Evolutionary conservation across 2,888 invertebrate species (phyloP), one percentile per base, ranked within the genome.

Genomic region (Erpobdella octoculata): DNA sequence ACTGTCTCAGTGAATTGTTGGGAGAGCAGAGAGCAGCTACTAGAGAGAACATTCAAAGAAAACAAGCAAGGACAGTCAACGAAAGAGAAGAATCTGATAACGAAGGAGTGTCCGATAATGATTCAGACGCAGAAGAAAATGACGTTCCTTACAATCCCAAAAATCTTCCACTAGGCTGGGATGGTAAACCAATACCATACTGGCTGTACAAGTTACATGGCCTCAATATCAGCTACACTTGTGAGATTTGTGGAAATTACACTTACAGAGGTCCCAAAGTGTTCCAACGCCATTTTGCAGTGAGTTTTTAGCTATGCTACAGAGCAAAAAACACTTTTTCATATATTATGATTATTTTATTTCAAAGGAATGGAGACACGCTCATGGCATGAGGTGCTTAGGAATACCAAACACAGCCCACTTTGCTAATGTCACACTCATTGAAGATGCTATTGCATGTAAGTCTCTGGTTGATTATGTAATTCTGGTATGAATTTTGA

Each of bases 401-500:
- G 97, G 97, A 6, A 98, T 99, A 78, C 98, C 98, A 0, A 99
- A 99, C 83, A 99, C 98, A 0, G 97, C 98, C 0, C 98, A 99
- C 85, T 99, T 99, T 85, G 97, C 98, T 0, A 99, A 98, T 83
- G 97, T 99, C 46, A 98, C 97, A 0, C 93, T 94, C 81, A 97
- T 97, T 78, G 96, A 96, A 83, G 97, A 97, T 83, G 97, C 97
- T 0, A 87, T 97, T 66, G 92, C 93, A 48, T 85, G 91, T 91
- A 85, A 88, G n/a, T n/a, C n/a, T n/a, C n/a, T n/a, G n/a, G n/a
- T n/a, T n/a, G n/a, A n/a, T n/a, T n/a, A n/a, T n/a, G n/a, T n/a
- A n/a, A n/a, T n/a, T 46, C 21, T 12, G n/a, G 25, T 61, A 5
- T 48, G 5, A 25, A 48, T 6, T 9, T 48, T 18, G 4, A 9